phyloP scores from a whole-genome alignment of 2,888 invertebrate genomes.

The Toxonevra muliebris region DNA sequence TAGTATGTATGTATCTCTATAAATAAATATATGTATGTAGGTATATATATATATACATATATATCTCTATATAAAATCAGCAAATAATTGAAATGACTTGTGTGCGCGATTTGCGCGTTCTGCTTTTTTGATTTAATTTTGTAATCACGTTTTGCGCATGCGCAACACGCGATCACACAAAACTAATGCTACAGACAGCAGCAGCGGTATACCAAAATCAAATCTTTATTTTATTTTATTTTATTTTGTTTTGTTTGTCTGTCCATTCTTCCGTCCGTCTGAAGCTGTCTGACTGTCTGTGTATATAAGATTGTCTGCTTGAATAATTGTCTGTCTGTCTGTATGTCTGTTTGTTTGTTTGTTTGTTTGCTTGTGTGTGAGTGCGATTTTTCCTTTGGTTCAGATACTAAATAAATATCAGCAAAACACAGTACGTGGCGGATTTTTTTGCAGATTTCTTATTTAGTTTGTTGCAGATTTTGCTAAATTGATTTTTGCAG shows the following conservation, averaged over 20 bases:
- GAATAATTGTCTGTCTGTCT: constrained; percentile 1
- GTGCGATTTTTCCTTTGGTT: too few relatives aligned
- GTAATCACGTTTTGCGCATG: constrained; percentile 29
- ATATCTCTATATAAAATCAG: constrained; percentile 22
- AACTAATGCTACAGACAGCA: too few relatives aligned
- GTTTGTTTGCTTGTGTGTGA: too few relatives aligned
- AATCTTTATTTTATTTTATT: too few relatives aligned
- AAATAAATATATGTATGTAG: too few relatives aligned
- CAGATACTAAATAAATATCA: constrained; percentile 26
- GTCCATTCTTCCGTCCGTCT: too few relatives aligned
- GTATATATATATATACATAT: too few relatives aligned
- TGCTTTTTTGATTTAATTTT: neutral
- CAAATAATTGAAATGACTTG: constrained; percentile 39
- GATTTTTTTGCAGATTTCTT: neutral
- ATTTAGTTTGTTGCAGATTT: constrained; percentile 16
- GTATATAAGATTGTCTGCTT: constrained; percentile 12
- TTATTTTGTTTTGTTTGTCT: too few relatives aligned
- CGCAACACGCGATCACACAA: constrained; percentile 23
- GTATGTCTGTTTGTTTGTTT: too few relatives aligned
- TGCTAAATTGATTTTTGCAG: constrained; percentile 32
- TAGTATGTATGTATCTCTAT: too few relatives aligned
- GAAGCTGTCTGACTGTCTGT: constrained; percentile 12
- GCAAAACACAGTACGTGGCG: neutral
- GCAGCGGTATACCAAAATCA: too few relatives aligned
- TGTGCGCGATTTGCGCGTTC: neutral